phyloP scores from a whole-genome alignment of 1,140 invertebrate species.

The Heliconius congener region DNA sequence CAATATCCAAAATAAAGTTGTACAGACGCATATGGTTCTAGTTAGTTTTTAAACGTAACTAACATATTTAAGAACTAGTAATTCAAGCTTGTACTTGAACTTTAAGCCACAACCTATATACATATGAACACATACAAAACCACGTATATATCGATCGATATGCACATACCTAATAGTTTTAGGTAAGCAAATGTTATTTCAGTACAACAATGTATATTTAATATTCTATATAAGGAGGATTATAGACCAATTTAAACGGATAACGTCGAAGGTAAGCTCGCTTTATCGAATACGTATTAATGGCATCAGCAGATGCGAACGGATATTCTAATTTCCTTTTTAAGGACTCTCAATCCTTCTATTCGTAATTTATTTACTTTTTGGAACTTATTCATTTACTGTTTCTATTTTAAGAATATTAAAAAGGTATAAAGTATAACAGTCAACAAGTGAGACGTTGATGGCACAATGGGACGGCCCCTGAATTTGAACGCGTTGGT shows the following conservation, averaged over 20 bases:
- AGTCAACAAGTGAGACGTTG: too few relatives aligned
- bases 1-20: background rate
- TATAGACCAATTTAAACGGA: slow-evolving; percentile 1
- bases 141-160: background rate
- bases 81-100: background rate
- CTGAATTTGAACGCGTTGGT: too few relatives aligned
- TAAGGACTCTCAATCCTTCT: slow-evolving; percentile 4
- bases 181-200: background rate
- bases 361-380: background rate
- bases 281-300: slow-evolving; percentile 7
- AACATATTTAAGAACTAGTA: background rate
- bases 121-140: background rate
- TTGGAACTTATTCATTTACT: background rate
- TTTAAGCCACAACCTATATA: background rate
- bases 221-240: background rate
- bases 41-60: background rate
- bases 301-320: slow-evolving; percentile 4
- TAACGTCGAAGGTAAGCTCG: background rate
- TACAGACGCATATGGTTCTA: background rate
- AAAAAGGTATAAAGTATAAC: too few relatives aligned
- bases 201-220: background rate
- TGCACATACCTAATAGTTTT: background rate
- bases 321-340: slow-evolving; percentile 15
- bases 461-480: too few relatives aligned
- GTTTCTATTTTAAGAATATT: too few relatives aligned